Evolutionary conservation across 2,113 vertebrate species (phyloP), one percentile per base, ranked within the genome.

Genomic region (Aix galericulata): DNA sequence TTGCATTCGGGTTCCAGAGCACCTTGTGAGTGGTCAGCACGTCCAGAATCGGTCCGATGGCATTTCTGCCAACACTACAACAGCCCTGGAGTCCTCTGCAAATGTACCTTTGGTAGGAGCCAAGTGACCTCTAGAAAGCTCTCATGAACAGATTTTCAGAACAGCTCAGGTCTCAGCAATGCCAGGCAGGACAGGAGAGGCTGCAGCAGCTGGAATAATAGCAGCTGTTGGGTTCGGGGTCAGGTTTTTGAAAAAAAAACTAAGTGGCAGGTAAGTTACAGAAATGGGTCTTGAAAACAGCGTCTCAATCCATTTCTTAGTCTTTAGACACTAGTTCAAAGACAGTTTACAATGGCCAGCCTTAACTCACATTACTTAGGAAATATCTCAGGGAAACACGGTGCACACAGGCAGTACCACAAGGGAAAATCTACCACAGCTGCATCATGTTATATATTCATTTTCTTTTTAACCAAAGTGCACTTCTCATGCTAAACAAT

Each of bases 271-370:
- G 18, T 31, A 60, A 91, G 9, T 67, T 71, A 89, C 20, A 89
- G 50, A 91, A 89, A 82, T 17, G 9, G 1, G 15, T 80, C 95
- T 79, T 77, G 68, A 77, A 92, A 79, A 83, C 23, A 76, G 29
- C 60, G 29, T 26, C 82, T 81, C 83, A 85, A 94, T 83, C 88
- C 93, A 88, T 62, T 95, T 78, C 93, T 59, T 94, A 69, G 55
- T 32, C 40, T 91, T 82, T 48, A 91, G 62, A 88, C 26, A 34
- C n/a, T 58, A 83, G 38, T 91, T 75, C 50, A 64, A 92, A 91
- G 91, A 8, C 21, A 73, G 36, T 69, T 82, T 92, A 48, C 46
- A 64, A 74, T 12, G 32, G 36, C 11, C 52, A 63, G 48, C 50
- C 66, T 91, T 79, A 92, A 60, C 3, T 31, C 13, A 36, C 58